Conservation (phyloP, 2,888 invertebrate species). For the Lepidocyrtinus sp. region DNA sequence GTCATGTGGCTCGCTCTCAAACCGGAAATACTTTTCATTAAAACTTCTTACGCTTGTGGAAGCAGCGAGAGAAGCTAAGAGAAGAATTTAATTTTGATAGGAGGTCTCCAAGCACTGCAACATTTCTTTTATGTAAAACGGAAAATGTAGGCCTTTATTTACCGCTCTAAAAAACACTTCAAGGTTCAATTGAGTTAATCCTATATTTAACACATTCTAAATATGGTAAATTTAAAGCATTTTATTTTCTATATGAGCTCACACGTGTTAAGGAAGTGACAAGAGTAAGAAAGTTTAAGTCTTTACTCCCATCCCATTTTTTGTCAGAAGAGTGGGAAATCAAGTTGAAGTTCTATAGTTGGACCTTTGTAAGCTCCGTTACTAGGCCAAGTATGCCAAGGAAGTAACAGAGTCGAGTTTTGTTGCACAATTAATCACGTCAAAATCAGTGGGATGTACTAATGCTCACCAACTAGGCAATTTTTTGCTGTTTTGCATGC, state of each 20-base stretch:
- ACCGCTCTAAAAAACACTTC: too few relatives aligned
- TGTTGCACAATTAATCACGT: constrained; percentile 13
- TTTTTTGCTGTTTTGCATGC: neutral
- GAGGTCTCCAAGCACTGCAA: too few relatives aligned
- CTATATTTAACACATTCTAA: too few relatives aligned
- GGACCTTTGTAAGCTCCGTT: neutral
- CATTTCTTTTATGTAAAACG: too few relatives aligned
- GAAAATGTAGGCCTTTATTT: too few relatives aligned
- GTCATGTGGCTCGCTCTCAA: neutral
- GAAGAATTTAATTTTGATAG: neutral
- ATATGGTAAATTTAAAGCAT: too few relatives aligned
- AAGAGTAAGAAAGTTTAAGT: neutral
- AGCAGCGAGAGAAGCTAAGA: neutral
- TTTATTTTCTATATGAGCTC: too few relatives aligned
- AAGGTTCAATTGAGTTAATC: too few relatives aligned
- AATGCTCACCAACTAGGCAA: neutral
- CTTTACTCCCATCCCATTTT: too few relatives aligned
- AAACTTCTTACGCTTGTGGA: neutral
- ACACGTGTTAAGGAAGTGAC: too few relatives aligned
- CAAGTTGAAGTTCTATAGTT: too few relatives aligned
- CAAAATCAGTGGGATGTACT: constrained; percentile 13
- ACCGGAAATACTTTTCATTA: neutral
- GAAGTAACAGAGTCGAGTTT: constrained; percentile 10
- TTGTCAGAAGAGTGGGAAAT: neutral
- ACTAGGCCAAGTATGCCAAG: neutral